phyloP scores from a whole-genome alignment of 2,797 vertebrate species.

The Eptatretus atami region DNA sequence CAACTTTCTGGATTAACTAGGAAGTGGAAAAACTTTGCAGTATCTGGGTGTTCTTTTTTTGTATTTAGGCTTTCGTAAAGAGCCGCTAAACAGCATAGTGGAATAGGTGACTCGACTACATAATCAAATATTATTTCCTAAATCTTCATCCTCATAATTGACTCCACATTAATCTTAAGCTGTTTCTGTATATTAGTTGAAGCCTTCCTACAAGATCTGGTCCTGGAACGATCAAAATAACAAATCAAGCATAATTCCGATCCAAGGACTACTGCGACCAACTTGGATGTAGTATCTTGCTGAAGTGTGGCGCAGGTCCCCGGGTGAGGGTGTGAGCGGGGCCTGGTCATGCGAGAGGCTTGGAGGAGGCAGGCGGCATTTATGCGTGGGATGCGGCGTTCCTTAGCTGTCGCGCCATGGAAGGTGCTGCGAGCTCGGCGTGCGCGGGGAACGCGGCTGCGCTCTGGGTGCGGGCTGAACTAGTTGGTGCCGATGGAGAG shows the following conservation, averaged over 20 bases:
- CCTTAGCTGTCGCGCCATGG: constrained; percentile 50
- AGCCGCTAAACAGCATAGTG: no score
- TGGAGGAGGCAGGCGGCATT: constrained; percentile 44
- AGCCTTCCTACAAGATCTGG: no score
- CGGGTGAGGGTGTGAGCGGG: constrained; percentile 26
- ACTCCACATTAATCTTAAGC: no score
- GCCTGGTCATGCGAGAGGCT: constrained; percentile 39
- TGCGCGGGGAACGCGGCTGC: constrained; percentile 41
- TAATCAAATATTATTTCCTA: no score
- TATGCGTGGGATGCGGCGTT: constrained; percentile 36
- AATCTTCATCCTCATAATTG: no score
- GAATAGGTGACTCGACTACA: no score
- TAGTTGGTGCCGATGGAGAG: constrained; percentile 60
- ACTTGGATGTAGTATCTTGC: constrained; percentile 85
- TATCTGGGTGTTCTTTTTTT: no score
- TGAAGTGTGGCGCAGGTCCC: constrained; percentile 35
- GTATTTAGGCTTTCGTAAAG: no score
- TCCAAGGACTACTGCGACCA: constrained; percentile 33
- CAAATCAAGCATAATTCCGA: background rate
- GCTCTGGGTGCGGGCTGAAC: constrained; percentile 35
- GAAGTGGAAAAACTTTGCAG: no score
- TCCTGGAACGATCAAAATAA: no score
- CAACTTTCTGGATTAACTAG: no score
- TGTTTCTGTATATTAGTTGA: no score
- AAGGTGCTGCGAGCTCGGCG: constrained; percentile 68